These are phyloP conservation scores for Neomicropteryx cornuta DNA, from an alignment of 1,140 invertebrate species.

Conservation along the genomic window DNA sequence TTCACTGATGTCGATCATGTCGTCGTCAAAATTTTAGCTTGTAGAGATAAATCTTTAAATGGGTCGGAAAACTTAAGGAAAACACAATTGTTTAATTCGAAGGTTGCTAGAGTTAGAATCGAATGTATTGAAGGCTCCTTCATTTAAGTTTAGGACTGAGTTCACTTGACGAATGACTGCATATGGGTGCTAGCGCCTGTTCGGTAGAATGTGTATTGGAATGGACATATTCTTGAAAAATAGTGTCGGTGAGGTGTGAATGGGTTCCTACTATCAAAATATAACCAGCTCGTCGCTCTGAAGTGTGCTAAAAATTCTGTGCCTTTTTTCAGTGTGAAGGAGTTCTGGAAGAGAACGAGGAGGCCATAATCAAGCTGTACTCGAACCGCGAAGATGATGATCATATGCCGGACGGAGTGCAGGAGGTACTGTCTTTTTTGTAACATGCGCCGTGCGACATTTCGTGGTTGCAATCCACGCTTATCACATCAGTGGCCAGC, in stretches of 20 bases:
- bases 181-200: background rate
- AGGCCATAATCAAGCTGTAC: conserved; percentile 34
- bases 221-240: background rate
- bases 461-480: conserved; percentile 2
- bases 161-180: background rate
- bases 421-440: conserved; percentile 18
- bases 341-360: conserved; percentile 37
- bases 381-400: conserved; percentile 28
- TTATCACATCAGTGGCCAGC: background rate
- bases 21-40: no score
- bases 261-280: conserved; percentile 4
- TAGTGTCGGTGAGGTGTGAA: background rate
- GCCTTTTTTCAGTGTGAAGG: conserved; percentile 36
- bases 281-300: background rate
- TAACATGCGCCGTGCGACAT: background rate
- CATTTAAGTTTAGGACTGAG: background rate
- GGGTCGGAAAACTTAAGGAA: no score
- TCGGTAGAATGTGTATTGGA: background rate
- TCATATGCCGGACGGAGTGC: conserved; percentile 32
- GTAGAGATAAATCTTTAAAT: no score
- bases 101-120: no score
- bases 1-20: no score
- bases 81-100: no score
- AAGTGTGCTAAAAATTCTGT: background rate
- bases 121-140: no score